Evolutionary conservation across 2,888 invertebrate species (phyloP).

Genomic region (Agrypnus murinus): DNA sequence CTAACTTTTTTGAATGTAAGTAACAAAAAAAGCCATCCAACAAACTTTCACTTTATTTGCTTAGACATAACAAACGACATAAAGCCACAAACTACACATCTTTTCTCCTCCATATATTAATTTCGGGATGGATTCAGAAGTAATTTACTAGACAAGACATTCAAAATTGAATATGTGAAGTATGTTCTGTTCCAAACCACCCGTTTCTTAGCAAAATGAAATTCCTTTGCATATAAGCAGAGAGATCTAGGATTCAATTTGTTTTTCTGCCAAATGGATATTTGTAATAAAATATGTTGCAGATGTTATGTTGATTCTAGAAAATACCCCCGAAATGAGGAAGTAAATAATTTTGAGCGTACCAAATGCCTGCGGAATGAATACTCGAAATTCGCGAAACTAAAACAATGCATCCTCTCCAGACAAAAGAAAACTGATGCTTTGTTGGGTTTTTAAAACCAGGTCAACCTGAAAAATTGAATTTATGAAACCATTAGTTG

Average conservation of each 20-base stretch:
- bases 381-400: constrained; percentile 19
- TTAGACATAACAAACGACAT: not conserved
- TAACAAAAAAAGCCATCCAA: not conserved
- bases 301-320: constrained; percentile 33
- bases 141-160: constrained; percentile 31
- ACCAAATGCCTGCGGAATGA: constrained; percentile 10
- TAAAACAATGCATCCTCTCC: not conserved
- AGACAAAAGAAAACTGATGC: not conserved
- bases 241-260: constrained; percentile 33
- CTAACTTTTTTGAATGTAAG: not conserved
- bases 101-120: constrained; percentile 14
- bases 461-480: constrained; percentile 11
- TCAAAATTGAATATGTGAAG: constrained; percentile 37
- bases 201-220: constrained; percentile 34
- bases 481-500: not conserved
- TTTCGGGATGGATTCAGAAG: constrained; percentile 21
- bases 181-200: constrained; percentile 24
- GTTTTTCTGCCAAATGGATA: constrained; percentile 39
- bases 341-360: constrained; percentile 18
- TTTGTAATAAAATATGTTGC: constrained; percentile 33
- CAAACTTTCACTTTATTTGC: not conserved
- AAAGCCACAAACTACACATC: not conserved
- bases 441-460: constrained; percentile 4
- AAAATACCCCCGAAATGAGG: constrained; percentile 31
- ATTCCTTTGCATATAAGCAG: constrained; percentile 18